phyloP scores from a whole-genome alignment of 1,140 invertebrate genomes.

The Sycophila sp. region DNA sequence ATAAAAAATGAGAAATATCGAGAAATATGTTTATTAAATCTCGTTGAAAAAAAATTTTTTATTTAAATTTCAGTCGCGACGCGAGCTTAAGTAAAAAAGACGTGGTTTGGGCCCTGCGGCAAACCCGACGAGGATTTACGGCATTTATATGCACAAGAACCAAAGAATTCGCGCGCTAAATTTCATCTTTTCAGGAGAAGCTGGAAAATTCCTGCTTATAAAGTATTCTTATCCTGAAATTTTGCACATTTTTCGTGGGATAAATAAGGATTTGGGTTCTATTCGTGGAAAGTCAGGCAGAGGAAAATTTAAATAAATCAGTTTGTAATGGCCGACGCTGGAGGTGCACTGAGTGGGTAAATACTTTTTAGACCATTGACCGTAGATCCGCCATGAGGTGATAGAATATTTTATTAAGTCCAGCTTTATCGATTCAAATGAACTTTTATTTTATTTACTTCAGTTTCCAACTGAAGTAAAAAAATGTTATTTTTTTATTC shows the following conservation, averaged over 20 bases:
- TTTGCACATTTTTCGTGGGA: neutral
- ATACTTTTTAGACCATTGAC: neutral
- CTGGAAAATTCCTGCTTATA: neutral
- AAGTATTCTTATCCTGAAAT: too few relatives aligned
- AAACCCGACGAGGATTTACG: neutral
- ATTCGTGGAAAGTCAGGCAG: neutral
- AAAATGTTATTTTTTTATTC: too few relatives aligned
- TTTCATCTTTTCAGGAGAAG: neutral
- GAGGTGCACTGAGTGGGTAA: neutral
- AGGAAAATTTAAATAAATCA: conserved; percentile 17
- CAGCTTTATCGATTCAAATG: too few relatives aligned
- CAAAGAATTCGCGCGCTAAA: neutral
- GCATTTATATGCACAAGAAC: neutral
- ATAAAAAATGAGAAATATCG: too few relatives aligned
- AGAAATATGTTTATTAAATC: neutral
- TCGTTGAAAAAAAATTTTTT: too few relatives aligned
- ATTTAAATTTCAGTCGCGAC: neutral
- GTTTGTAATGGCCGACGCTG: neutral
- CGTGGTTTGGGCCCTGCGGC: too few relatives aligned
- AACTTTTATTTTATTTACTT: too few relatives aligned
- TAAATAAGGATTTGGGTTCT: conserved; percentile 23
- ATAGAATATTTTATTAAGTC: neutral
- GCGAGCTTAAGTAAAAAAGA: neutral
- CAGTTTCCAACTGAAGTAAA: too few relatives aligned
- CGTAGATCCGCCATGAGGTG: neutral